A percentile compares a stretch with the other conserved stretches of the same genome.
phyloP scores from a whole-genome alignment of 2,797 vertebrate species.

The Schizopygopsis pylzovi region DNA sequence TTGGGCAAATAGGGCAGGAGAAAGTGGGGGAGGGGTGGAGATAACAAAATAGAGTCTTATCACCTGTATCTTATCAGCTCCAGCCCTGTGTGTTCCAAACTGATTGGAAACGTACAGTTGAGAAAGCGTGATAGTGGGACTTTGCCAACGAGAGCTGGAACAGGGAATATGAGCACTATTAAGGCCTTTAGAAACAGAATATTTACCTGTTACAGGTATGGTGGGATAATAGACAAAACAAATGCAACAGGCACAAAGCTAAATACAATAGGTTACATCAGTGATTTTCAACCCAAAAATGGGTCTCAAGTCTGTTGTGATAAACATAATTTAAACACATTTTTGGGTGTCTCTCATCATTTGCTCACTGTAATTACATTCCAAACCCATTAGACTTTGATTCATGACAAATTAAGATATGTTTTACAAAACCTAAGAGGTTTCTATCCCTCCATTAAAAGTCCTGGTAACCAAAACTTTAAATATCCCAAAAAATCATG shows the following conservation, averaged over 20 bases:
- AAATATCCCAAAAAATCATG: background rate
- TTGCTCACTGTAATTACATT: background rate
- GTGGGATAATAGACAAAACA: background rate
- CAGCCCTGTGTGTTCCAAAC: constrained; percentile 38
- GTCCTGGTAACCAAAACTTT: background rate
- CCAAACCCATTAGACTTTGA: background rate
- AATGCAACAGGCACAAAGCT: background rate
- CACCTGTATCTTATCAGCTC: constrained; percentile 46
- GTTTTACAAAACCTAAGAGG: background rate
- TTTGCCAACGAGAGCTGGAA: background rate
- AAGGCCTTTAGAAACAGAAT: background rate
- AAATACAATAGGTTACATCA: background rate
- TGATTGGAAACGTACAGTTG: constrained; percentile 45
- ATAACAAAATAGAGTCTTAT: constrained; percentile 49
- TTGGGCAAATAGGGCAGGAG: constrained; percentile 23
- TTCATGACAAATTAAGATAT: background rate
- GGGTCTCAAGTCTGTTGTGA: background rate
- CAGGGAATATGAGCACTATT: background rate
- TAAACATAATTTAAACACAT: background rate
- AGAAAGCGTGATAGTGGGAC: constrained; percentile 16
- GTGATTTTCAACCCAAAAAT: background rate
- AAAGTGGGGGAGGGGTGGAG: background rate
- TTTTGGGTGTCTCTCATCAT: background rate
- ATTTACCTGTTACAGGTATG: background rate
- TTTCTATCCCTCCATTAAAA: background rate